These are phyloP conservation scores for Lepidochrysops patricia DNA, from an alignment of 2,888 invertebrate species.

Conservation along the genomic window DNA sequence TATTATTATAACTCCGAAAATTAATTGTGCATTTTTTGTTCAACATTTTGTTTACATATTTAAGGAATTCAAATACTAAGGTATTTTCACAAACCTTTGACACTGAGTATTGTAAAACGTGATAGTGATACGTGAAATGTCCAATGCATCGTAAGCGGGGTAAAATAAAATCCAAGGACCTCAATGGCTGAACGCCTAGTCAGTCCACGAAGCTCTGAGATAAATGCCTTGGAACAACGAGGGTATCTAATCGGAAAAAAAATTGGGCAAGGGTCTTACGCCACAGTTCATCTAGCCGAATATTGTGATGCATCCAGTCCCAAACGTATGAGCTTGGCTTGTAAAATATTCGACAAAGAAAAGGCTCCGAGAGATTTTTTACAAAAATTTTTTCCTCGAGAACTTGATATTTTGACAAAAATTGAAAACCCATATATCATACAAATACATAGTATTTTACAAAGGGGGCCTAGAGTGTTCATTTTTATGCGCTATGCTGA, in stretches of 20 bases:
- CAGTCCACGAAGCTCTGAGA: constrained; percentile 87
- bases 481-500: constrained; percentile 95
- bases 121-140: constrained; percentile 66
- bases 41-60: constrained; percentile 42
- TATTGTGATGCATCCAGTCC: constrained; percentile 82
- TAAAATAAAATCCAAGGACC: constrained; percentile 70
- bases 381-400: constrained; percentile 94
- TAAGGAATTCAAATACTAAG: constrained; percentile 53
- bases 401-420: constrained; percentile 90
- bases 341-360: constrained; percentile 93
- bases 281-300: constrained; percentile 90
- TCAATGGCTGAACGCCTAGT: constrained; percentile 83
- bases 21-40: constrained; percentile 65
- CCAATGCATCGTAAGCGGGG: constrained; percentile 74
- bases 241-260: constrained; percentile 89
- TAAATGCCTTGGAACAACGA: constrained; percentile 87
- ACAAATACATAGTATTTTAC: constrained; percentile 89
- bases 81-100: constrained; percentile 45
- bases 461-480: constrained; percentile 87
- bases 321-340: constrained; percentile 85
- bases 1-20: constrained; percentile 68
- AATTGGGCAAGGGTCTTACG: constrained; percentile 94
- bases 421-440: constrained; percentile 94
- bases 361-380: constrained; percentile 92
- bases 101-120: constrained; percentile 49